Percentiles rank a stretch among this genome's conserved stretches.
Conservation (phyloP, 2,113 vertebrate species). For the Tonatia bakeri region DNA sequence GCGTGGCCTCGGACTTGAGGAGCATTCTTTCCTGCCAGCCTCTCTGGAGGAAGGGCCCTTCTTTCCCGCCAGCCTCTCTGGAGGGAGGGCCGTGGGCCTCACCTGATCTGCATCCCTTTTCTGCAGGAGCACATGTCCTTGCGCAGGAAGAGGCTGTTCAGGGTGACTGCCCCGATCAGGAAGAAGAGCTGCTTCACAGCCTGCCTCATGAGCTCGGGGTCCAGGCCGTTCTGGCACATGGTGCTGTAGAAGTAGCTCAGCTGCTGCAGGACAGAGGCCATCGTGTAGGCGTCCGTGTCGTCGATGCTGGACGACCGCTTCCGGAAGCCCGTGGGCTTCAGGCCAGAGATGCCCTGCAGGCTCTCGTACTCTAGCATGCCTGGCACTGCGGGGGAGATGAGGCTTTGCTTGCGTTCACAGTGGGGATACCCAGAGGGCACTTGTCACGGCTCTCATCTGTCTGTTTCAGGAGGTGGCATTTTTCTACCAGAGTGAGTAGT, state of each 20-base stretch:
- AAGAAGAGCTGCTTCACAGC: constrained; percentile 92
- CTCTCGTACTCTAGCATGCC: constrained; percentile 97
- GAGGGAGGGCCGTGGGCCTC: neutral
- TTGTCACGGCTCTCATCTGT: neutral
- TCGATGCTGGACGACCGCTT: constrained; percentile 94
- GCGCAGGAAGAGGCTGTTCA: constrained; percentile 96
- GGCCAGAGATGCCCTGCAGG: constrained; percentile 94
- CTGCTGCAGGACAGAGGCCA: constrained; percentile 92
- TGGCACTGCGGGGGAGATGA: constrained; percentile 82
- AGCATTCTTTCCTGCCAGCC: neutral
- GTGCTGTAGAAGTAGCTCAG: constrained; percentile 89
- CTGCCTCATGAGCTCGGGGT: constrained; percentile 88
- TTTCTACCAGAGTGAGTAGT: neutral
- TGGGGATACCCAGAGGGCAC: neutral
- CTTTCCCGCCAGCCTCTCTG: neutral
- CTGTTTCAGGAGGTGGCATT: neutral
- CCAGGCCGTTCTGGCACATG: constrained; percentile 93
- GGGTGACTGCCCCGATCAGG: constrained; percentile 87
- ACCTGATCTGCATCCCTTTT: constrained; percentile 99
- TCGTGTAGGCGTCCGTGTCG: constrained; percentile 87
- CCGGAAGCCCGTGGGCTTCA: constrained; percentile 95
- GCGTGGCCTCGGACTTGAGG: accelerated
- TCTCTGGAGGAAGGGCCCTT: neutral
- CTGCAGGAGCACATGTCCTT: constrained; percentile 99
- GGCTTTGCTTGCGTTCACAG: neutral